Evolutionary conservation across 2,113 vertebrate species (phyloP).

Genomic region (Noturus placidus): DNA sequence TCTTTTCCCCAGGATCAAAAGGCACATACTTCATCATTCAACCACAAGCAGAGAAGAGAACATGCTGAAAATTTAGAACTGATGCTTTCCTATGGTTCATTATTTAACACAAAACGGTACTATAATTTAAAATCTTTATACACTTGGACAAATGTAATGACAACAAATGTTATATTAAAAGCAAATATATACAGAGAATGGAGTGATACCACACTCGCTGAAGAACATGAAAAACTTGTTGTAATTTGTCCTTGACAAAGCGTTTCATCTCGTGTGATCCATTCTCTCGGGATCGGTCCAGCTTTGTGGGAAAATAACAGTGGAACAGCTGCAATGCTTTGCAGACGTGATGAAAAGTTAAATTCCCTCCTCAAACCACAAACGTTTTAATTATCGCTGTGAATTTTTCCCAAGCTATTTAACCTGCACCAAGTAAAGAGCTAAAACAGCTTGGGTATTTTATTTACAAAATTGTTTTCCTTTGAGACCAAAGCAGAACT

Average conservation of each 20-base stretch:
- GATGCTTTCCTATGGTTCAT: background rate
- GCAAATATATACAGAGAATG: too few species aligned
- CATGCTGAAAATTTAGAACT: background rate
- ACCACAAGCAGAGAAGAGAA: background rate
- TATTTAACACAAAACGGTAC: background rate
- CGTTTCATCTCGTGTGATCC: conserved; percentile 47
- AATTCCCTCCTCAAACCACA: conserved; percentile 51
- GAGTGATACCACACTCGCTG: background rate
- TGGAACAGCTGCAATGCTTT: conserved; percentile 69
- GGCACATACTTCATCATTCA: background rate
- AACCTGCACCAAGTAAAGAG: conserved; percentile 15
- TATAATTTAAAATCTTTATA: background rate
- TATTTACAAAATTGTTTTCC: background rate
- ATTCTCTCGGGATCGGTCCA: conserved; percentile 59
- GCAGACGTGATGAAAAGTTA: conserved; percentile 70
- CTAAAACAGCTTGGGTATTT: background rate
- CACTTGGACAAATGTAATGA: too few species aligned
- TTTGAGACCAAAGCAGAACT: background rate
- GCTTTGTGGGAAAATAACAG: conserved; percentile 70
- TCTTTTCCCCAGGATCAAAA: background rate
- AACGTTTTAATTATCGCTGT: conserved; percentile 54
- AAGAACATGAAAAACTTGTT: conserved; percentile 56
- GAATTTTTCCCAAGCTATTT: conserved; percentile 31
- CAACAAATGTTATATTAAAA: background rate
- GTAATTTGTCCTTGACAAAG: conserved; percentile 59